phyloP scores from a whole-genome alignment of 2,113 vertebrate species.

The Shinisaurus crocodilurus region DNA sequence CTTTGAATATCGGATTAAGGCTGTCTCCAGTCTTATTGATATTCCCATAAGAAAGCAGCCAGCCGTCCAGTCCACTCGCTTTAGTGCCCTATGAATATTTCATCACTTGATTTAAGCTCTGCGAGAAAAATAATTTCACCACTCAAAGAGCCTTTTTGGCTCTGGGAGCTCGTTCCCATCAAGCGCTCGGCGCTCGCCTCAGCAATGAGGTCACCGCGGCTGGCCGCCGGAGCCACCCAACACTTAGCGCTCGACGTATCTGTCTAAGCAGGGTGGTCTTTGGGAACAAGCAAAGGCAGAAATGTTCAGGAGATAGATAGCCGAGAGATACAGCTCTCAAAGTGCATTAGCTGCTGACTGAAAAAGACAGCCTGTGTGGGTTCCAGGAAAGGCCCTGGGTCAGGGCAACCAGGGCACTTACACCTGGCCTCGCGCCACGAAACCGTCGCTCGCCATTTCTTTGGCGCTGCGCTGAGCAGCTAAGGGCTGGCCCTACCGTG shows the following conservation, averaged over 20 bases:
- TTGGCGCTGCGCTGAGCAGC: background rate
- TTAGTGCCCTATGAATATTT: constrained; percentile 82
- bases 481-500: background rate
- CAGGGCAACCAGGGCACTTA: background rate
- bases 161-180: constrained; percentile 30
- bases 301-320: constrained; percentile 59
- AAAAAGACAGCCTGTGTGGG: background rate
- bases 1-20: constrained; percentile 81
- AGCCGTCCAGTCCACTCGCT: constrained; percentile 64
- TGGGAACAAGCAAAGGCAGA: constrained; percentile 32
- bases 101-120: constrained; percentile 71
- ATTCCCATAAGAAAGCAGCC: constrained; percentile 79
- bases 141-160: constrained; percentile 59
- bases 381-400: constrained; percentile 17
- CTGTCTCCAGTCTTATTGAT: constrained; percentile 83
- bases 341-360: background rate
- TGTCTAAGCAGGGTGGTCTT: constrained; percentile 29
- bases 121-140: constrained; percentile 55
- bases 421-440: background rate
- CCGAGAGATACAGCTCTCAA: background rate
- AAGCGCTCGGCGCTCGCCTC: background rate
- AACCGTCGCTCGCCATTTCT: background rate
- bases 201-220: constrained; percentile 23
- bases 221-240: constrained; percentile 10
- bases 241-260: constrained; percentile 46